Base-by-base conservation (phyloP, 2,113 vertebrate species). In the Chloropsis hardwickii region DNA sequence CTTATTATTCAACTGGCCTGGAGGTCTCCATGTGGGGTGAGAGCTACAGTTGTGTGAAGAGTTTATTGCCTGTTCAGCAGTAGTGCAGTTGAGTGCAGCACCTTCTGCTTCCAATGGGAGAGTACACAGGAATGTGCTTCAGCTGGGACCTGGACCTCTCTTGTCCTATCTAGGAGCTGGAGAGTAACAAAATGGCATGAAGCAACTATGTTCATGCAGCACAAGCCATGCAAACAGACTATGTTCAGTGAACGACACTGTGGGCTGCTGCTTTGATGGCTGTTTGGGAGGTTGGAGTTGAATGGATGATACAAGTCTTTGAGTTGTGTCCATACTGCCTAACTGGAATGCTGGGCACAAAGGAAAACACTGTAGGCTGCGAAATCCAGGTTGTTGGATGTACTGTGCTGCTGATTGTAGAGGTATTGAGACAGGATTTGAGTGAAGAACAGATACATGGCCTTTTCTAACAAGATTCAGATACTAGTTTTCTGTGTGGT, bases 231-330 rank as follows among this genome's bases (percentile, higher is more conserved):
- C 14, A 56, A 40, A n/a, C 10, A 40, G 42, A 48, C 60, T 20
- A 0, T 16, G 6, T 35, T 35, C 60, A 48, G 24, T 42, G 51
- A 66, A 35, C 0, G 1, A 66, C 5, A 11, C 16, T 21, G 35
- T 48, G 31, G 51, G 60, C 42, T 66, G 42, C 35, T 66, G 35
- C 31, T 57, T 35, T 50, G 51, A 31, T 35, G 51, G 25, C 21
- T 76, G 29, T 2, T 57, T 42, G 22, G 44, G 51, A 76, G 31
- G 44, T 2, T 42, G 31, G 13, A 35, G 16, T 11, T 35, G 21
- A 31, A 35, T 11, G 9, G 35, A 24, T 40, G n/a, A 48, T 16
- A 2, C 2, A 66, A 85, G 16, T 42, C 51, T 48, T 31, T 48
- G 42, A 48, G 16, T 44, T 77, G 12, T 31, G 14, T 44, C 44